Conservation (phyloP, 1,140 invertebrate genomes). For the Halyomorpha halys region DNA sequence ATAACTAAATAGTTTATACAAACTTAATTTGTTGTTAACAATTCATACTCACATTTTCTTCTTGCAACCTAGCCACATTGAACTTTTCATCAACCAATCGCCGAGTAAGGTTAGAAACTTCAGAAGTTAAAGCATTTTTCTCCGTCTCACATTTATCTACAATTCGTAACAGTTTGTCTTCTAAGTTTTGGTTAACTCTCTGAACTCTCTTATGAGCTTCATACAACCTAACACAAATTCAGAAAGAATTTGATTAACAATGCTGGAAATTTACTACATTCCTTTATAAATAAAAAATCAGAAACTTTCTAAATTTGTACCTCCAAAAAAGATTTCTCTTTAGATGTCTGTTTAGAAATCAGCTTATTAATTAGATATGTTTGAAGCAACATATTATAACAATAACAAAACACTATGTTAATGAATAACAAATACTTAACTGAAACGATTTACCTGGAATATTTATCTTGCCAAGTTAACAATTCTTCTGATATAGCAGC, state of each 20-base stretch:
- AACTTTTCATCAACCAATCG: conserved; percentile 80
- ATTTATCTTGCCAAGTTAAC: conserved; percentile 80
- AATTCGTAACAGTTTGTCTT: conserved; percentile 86
- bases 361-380: no score
- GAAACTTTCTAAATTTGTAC: no score
- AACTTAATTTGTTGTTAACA: no score
- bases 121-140: conserved; percentile 73
- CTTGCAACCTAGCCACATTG: conserved; percentile 71
- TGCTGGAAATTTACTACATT: no score
- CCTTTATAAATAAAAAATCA: no score
- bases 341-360: no score
- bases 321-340: no score
- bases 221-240: conserved; percentile 49
- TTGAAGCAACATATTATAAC: no score
- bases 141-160: conserved; percentile 89
- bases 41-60: conserved; percentile 72
- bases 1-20: no score
- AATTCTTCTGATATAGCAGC: conserved; percentile 75
- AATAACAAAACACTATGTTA: no score
- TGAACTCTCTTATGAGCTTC: conserved; percentile 90
- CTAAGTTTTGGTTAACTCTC: conserved; percentile 88
- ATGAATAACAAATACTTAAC: neutral
- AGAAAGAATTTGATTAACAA: no score
- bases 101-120: conserved; percentile 75
- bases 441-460: conserved; percentile 54